Conservation (phyloP, 2,113 vertebrate species). For the Sus scrofa region T2T-Sscrofa CM000814.6:39700001-39700500, state of each 20-base stretch:
- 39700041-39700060: neutral
- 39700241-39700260: neutral
- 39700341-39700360: neutral
- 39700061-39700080: neutral
- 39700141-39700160: neutral
- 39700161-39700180: neutral
- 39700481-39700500: neutral
- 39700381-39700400: neutral
- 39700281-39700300: neutral
- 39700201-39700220: neutral
- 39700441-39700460: neutral
- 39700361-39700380: accelerated
- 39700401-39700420: neutral
- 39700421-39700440: neutral
- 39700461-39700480: neutral
- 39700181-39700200: neutral
- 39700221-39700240: neutral
- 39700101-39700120: neutral
- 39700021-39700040: neutral
- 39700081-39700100: neutral
- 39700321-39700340: neutral
- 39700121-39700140: neutral
- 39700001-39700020: neutral
- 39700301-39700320: neutral
- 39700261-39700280: neutral